phyloP scores from a whole-genome alignment of 2,888 invertebrate species.

The Oxycera nigricornis region DNA sequence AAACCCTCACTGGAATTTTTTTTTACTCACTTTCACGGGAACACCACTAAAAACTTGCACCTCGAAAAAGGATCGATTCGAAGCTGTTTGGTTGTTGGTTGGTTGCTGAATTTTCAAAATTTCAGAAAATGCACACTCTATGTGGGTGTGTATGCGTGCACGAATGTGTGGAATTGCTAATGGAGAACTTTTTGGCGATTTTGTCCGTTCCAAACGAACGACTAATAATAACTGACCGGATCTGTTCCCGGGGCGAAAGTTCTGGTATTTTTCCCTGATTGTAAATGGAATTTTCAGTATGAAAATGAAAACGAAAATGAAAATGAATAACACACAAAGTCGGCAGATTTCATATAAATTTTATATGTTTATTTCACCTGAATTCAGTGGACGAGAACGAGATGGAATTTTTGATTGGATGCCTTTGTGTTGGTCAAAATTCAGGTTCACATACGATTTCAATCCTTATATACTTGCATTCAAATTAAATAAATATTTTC shows the following conservation, averaged over 20 bases:
- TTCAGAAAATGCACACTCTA: constrained; percentile 7
- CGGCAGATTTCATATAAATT: background rate
- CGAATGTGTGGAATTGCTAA: background rate
- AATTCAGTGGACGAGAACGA: background rate
- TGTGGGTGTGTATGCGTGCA: background rate
- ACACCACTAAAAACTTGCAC: constrained; percentile 12
- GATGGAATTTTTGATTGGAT: constrained; percentile 4
- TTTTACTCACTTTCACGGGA: background rate
- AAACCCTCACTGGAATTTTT: background rate
- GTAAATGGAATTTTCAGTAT: constrained; percentile 36
- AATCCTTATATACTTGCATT: background rate
- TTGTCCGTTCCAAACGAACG: constrained; percentile 58
- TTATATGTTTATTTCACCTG: constrained; percentile 16
- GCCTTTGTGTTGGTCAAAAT: background rate
- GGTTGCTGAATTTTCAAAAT: background rate
- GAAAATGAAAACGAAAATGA: constrained; percentile 22
- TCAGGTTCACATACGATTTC: background rate
- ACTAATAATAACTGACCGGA: constrained; percentile 56
- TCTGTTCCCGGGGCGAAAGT: constrained; percentile 44
- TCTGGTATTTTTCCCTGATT: constrained; percentile 38
- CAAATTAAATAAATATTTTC: background rate
- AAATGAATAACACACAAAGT: background rate
- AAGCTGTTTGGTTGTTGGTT: constrained; percentile 10
- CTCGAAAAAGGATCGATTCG: background rate
- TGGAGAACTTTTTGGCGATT: constrained; percentile 39